Evolutionary conservation across 2,888 invertebrate species (phyloP).

Genomic region (Girardia tigrina): DNA sequence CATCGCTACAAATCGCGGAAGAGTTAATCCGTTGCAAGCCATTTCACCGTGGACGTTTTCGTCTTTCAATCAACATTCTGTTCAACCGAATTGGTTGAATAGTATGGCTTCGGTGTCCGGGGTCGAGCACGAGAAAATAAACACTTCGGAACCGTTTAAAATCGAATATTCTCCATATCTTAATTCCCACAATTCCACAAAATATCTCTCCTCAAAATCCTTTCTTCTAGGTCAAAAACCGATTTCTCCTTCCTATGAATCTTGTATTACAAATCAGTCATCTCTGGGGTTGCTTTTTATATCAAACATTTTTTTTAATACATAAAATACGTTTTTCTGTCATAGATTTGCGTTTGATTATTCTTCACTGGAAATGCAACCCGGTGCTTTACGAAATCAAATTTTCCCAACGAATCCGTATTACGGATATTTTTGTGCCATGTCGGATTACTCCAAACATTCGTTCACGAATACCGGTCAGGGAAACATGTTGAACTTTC

Average conservation of each 20-base stretch:
- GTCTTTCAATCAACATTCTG: background rate
- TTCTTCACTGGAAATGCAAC: background rate
- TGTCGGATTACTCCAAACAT: background rate
- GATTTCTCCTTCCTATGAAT: background rate
- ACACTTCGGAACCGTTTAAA: background rate
- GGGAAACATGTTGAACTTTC: slow-evolving; percentile 2
- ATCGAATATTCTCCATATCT: slow-evolving; percentile 23
- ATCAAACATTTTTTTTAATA: no score
- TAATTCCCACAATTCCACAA: background rate
- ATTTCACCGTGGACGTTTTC: slow-evolving; percentile 14
- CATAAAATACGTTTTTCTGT: no score
- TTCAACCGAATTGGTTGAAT: background rate
- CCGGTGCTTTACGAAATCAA: background rate
- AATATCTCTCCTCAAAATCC: background rate
- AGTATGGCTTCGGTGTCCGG: background rate
- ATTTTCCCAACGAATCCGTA: background rate
- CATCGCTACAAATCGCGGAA: background rate
- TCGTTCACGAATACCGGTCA: background rate
- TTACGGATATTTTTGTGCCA: slow-evolving; percentile 12
- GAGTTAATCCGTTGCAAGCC: background rate
- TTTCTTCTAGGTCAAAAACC: background rate
- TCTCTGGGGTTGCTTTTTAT: background rate
- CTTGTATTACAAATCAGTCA: slow-evolving; percentile 5
- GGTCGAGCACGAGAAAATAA: background rate
- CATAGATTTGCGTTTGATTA: slow-evolving; percentile 10